Base-by-base conservation (phyloP, 2,888 invertebrate genomes). In the Blera fallax region DNA sequence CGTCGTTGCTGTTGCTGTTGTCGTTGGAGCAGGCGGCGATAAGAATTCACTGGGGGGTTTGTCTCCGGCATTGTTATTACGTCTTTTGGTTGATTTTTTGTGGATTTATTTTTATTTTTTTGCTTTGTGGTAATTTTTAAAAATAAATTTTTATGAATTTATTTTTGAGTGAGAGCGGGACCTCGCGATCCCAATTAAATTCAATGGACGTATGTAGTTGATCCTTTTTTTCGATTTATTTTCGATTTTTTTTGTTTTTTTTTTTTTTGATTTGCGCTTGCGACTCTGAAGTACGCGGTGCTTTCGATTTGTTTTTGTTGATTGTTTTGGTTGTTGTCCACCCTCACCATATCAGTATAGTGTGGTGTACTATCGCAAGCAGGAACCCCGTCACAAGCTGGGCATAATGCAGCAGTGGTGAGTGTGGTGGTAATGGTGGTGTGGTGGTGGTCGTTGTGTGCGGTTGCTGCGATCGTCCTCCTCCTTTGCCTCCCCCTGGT, bases 131-230 rank as follows among this genome's bases (percentile, higher is more conserved):
- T 56, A 45, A 21, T 60, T 48, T 5, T 24, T 43, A 16, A 45
- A 64, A 27, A 74, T 43, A 67, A 32, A 60, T 56, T 56, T 76
- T 77, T 77, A 60, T 56, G 16, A 67, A 50, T 69, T 40, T 45
- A 50, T 56, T 62, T 74, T 56, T 34, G 48, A 69, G 54, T 62
- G 18, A 64, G 48, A 37, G 43, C 52, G 52, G 10, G 40, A 70
- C 64, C 80, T 21, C 29, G 10, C 65, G 80, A 69, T 58, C 80
- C 69, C 73, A 83, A 83, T 78, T 83, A 83, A 83, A 79, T 73
- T 56, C 52, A 72, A 79, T 62, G 34, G 60, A 78, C 72, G 64
- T n/a, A n/a, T n/a, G n/a, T 76, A 54, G 16, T 60, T 40, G 18
- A 52, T 69, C 45, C 67, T 52, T 77, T 67, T 56, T 48, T 62